phyloP scores from a whole-genome alignment of 1,140 invertebrate genomes.

The Cotesia vestalis region DNA sequence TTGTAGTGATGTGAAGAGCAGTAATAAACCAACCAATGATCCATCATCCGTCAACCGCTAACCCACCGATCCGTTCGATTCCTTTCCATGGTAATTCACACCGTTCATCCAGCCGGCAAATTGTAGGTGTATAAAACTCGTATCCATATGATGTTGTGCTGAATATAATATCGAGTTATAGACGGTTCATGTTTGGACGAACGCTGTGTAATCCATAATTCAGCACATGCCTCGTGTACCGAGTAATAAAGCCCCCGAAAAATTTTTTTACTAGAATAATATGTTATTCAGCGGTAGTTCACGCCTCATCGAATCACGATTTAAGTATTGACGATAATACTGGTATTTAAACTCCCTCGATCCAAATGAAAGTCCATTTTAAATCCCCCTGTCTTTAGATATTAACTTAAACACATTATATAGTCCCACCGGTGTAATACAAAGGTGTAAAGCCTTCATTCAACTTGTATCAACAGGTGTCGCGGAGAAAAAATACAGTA shows the following conservation, averaged over 20 bases:
- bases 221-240: slow-evolving; percentile 3
- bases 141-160: not conserved
- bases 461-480: slow-evolving; percentile 15
- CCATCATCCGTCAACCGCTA: too few relatives aligned
- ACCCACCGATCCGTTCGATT: too few relatives aligned
- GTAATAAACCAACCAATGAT: too few relatives aligned
- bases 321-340: not conserved
- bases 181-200: too few relatives aligned
- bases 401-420: not conserved
- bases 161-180: too few relatives aligned
- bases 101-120: slow-evolving; percentile 30
- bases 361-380: slow-evolving; percentile 2
- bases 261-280: slow-evolving; percentile 24
- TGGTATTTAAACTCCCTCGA: slow-evolving; percentile 6
- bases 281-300: slow-evolving; percentile 28
- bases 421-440: not conserved
- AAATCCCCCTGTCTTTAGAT: not conserved
- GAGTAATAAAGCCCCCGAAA: slow-evolving; percentile 22
- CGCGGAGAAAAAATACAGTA: not conserved
- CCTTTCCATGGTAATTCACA: slow-evolving; percentile 14
- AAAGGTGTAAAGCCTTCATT: not conserved
- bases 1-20: too few relatives aligned
- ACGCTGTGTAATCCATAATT: too few relatives aligned
- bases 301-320: slow-evolving; percentile 33
- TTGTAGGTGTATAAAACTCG: slow-evolving; percentile 16